phyloP scores from a whole-genome alignment of 2,113 vertebrate species.

The Callorhinus ursinus region DNA sequence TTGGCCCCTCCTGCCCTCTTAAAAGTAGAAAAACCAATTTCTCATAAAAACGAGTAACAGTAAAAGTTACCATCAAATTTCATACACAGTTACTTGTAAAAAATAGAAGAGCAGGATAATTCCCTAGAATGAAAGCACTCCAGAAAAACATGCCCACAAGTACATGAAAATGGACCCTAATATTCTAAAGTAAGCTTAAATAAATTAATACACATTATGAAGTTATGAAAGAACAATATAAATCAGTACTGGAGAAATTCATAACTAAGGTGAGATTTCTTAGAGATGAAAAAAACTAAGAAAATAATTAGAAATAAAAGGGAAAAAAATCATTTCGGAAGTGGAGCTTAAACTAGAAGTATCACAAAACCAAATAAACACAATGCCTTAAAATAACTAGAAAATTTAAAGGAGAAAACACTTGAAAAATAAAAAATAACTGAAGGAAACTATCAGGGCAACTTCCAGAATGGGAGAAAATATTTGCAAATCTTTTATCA shows the following conservation, averaged over 20 bases:
- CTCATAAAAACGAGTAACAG: neutral
- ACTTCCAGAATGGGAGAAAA: neutral
- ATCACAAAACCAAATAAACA: neutral
- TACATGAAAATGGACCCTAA: neutral
- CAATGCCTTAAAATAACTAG: neutral
- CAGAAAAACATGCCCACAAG: neutral
- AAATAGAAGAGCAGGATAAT: neutral
- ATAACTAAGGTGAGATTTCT: neutral
- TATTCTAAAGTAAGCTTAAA: constrained; percentile 37
- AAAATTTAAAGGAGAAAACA: constrained; percentile 9
- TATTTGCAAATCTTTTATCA: neutral
- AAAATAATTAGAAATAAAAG: neutral
- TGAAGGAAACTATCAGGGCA: neutral
- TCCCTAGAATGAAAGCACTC: neutral
- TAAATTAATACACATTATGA: neutral
- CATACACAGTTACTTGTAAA: neutral
- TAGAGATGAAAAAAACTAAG: neutral
- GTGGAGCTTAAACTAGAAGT: neutral
- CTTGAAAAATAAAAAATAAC: neutral
- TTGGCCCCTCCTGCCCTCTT: neutral
- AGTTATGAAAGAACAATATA: neutral
- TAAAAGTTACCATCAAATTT: neutral
- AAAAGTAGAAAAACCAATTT: neutral
- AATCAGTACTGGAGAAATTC: neutral
- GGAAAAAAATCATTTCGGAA: neutral